phyloP scores from a whole-genome alignment of 37 sponge, comb jelly and placozoan genomes.

The Agelas oroides region DNA sequence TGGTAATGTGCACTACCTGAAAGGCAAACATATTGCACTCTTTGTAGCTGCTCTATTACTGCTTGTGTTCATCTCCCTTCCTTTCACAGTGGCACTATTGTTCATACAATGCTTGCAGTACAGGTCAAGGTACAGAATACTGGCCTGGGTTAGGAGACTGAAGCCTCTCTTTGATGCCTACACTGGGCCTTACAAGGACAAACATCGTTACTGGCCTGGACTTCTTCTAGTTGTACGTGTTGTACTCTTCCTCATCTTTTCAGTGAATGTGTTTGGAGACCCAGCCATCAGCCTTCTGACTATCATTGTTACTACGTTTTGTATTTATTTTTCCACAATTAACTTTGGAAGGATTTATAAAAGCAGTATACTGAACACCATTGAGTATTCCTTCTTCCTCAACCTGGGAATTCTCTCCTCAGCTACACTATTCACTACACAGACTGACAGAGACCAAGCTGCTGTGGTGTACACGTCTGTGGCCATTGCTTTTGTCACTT shows the following conservation, averaged over 20 bases:
- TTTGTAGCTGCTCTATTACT: background rate
- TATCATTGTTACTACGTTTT: background rate
- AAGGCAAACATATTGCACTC: background rate
- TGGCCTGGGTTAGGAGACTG: no score
- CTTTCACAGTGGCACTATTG: background rate
- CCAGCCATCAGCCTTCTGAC: no score
- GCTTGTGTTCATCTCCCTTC: background rate
- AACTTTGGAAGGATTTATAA: background rate
- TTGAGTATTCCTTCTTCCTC: background rate
- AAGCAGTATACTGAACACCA: no score
- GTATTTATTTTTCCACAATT: background rate
- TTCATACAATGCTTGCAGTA: no score
- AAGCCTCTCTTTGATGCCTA: no score
- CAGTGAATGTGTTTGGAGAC: no score
- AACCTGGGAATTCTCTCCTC: background rate
- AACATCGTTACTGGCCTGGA: no score
- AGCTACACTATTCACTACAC: background rate
- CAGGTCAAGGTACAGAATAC: no score
- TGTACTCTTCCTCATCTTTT: no score
- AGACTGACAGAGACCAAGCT: background rate
- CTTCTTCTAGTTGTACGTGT: no score
- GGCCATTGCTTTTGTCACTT: background rate
- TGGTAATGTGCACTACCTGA: conserved; percentile 32
- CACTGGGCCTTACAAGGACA: no score
- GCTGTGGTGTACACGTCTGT: background rate